Evolutionary conservation across 2,888 invertebrate species (phyloP), one percentile per base, ranked within the genome.

Genomic region (Drosophila phalerata): DNA sequence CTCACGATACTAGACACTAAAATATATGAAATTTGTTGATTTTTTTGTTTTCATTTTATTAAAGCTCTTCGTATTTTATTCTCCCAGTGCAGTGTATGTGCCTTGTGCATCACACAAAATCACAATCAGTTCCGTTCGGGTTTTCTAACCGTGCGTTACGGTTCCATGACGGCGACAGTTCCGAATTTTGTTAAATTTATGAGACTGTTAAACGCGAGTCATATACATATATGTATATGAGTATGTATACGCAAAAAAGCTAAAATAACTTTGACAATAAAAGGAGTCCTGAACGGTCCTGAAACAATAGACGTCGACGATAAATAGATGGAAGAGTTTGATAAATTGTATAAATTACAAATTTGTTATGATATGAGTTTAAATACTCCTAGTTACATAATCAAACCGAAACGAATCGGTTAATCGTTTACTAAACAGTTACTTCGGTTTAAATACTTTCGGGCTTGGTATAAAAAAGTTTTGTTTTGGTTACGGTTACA

Each of bases 121-220:
- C 62, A 68, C 60, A 67, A 77, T 79, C 71, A 84, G 78, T 85
- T 64, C 52, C 52, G 70, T 65, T 74, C 77, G 74, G 74, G 66
- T 49, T 77, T 79, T 72, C 69, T 52, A 55, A 61, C 70, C 63
- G 87, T 66, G 70, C 74, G 66, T 73, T 71, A 57, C 74, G 76
- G 34, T 63, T 56, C 48, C 56, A 13, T 47, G 32, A 49, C 52
- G 52, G 40, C 19, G 15, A 42, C 37, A 30, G 3, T 57, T 15
- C 25, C 37, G 17, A 51, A 60, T 48, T 40, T 40, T 22, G 40
- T 19, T 22, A 10, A 42, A 28, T 17, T 37, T 22, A 19, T 11
- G 13, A 15, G n/a, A 42, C 25, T 17, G 30, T 51, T 28, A 28
- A 40, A 6, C 40, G 28, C 28, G 52, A 17, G 13, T 9, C 40